Evolutionary conservation across 2,113 vertebrate species (phyloP), one percentile per base, ranked within the genome.

Genomic region (Pangasianodon hypophthalmus): DNA sequence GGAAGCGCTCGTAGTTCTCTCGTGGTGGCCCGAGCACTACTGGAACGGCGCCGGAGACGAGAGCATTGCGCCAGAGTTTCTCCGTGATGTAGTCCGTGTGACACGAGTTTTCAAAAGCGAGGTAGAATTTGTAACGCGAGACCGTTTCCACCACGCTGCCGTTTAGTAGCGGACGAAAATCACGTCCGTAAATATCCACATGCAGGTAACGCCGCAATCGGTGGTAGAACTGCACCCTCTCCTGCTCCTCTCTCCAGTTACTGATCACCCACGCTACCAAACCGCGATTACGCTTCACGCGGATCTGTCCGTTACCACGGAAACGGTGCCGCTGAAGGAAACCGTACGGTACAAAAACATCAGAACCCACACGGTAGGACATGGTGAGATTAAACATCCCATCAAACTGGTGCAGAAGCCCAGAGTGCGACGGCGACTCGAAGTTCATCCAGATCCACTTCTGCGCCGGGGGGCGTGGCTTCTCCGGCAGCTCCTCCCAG

Each of bases 361-460:
- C 97, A 0, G 98, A 98, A 90, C 97, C 98, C 0, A 90, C 85
- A 21, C 96, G 93, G 94, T 99, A 99, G 24, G 95, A 96, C 94
- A 99, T 94, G 0, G 98, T 99, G 95, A 97, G 97, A 92, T 99
- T 99, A 92, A 98, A 98, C 11, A 97, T 29, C 0, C 93, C 95
- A 0, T 92, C 92, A 6, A 98, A 87, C 0, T 26, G 81, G 13
- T 91, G 87, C 90, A 98, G 92, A 0, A 92, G 92, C 0, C 91
- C 91, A 0, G 97, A 96, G 92, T 99, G 95, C 2, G 96, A 86
- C 0, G 98, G 98, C 0, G 98, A 98, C 95, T 99, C 98, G 83
- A 97, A 97, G 95, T 98, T 98, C 96, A 98, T 96, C 98, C 98
- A 99, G 3, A 99, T 97, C 98, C 98, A 99, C 87, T 96, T 97